These are phyloP conservation scores for Automeris io DNA, from an alignment of 2,888 invertebrate genomes.

Conservation along the genomic window DNA sequence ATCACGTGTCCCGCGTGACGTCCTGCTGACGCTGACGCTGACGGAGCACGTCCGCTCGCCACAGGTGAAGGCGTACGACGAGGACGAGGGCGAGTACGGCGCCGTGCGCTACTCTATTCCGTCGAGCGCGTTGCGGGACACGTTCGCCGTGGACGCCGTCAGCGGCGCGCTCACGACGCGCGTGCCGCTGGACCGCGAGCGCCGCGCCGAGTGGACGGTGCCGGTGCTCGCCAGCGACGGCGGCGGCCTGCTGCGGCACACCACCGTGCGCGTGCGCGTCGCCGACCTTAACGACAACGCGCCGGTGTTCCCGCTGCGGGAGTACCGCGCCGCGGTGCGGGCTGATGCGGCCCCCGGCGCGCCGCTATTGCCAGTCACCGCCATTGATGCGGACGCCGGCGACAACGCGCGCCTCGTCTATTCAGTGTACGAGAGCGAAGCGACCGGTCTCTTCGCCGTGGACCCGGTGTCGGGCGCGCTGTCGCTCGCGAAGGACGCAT, in stretches of 20 bases:
- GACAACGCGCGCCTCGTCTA: constrained; percentile 84
- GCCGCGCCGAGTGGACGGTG: constrained; percentile 75
- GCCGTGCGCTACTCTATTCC: constrained; percentile 86
- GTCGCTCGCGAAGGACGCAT: constrained; percentile 79
- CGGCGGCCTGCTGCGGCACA: constrained; percentile 86
- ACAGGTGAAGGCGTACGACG: constrained; percentile 86
- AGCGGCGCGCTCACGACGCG: constrained; percentile 84
- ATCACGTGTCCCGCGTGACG: neutral
- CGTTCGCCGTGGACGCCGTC: constrained; percentile 83
- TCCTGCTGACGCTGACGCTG: neutral
- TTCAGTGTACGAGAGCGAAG: constrained; percentile 82
- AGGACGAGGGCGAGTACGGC: constrained; percentile 88
- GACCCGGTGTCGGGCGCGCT: constrained; percentile 86
- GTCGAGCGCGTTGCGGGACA: constrained; percentile 83
- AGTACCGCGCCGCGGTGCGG: constrained; percentile 86
- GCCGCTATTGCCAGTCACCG: constrained; percentile 64
- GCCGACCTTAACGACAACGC: constrained; percentile 90
- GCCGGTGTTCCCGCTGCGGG: constrained; percentile 84
- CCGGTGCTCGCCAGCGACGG: constrained; percentile 89
- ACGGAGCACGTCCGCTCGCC: neutral
- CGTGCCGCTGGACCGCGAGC: constrained; percentile 85
- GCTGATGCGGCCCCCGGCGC: constrained; percentile 49
- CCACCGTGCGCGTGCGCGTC: constrained; percentile 87
- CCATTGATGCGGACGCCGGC: constrained; percentile 88
- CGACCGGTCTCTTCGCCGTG: constrained; percentile 83